Percentiles rank a stretch among this genome's conserved stretches.
Evolutionary conservation across 2,888 invertebrate species (phyloP).

Genomic region (Trypoxylon attenuatum): DNA sequence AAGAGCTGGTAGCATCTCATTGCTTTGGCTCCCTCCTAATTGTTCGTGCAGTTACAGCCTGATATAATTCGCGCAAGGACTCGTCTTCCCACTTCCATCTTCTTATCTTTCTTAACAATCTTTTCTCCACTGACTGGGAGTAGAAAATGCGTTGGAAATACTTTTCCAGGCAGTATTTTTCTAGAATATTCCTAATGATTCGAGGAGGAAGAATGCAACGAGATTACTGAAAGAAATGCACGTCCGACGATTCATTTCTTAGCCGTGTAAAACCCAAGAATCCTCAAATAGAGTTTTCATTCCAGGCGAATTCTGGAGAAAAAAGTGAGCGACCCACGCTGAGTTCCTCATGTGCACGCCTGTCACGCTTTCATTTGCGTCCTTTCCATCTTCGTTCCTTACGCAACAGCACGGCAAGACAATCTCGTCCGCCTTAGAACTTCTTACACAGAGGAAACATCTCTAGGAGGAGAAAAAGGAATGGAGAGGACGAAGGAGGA

Average conservation of each 20-base stretch:
- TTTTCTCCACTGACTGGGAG: no score
- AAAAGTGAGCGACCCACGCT: background rate
- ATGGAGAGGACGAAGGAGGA: slow-evolving; percentile 10
- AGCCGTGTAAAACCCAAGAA: no score
- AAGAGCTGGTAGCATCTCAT: background rate
- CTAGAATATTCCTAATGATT: no score
- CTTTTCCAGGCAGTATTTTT: no score
- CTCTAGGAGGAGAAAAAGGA: background rate
- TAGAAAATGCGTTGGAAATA: no score
- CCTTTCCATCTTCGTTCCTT: slow-evolving; percentile 20
- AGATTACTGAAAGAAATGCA: no score
- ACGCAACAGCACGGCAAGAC: slow-evolving; percentile 38
- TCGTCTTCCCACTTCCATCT: background rate
- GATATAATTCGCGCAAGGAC: background rate
- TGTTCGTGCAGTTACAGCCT: background rate
- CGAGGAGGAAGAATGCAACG: no score
- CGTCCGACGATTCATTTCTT: no score
- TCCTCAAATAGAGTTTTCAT: no score
- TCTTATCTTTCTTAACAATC: background rate
- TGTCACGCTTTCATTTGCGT: slow-evolving; percentile 24
- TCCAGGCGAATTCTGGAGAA: background rate
- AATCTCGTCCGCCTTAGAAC: slow-evolving; percentile 36
- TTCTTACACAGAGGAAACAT: slow-evolving; percentile 4
- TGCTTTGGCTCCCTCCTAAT: background rate
- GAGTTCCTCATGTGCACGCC: slow-evolving; percentile 32